Evolutionary conservation across 2,113 vertebrate species (phyloP).

Genomic region (Chionis minor): DNA sequence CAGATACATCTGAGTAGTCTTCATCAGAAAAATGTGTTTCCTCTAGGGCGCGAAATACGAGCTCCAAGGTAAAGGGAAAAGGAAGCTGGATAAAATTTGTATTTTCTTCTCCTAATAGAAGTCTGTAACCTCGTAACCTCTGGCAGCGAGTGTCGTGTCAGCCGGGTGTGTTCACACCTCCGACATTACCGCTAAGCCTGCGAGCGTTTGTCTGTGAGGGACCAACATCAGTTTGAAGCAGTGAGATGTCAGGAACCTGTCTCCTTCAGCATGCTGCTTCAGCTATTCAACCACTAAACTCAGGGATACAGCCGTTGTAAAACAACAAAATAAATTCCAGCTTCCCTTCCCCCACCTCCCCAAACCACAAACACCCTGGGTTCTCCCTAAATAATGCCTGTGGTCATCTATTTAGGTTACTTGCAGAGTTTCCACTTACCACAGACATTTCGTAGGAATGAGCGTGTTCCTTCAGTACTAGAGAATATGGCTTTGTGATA

Average conservation of each 20-base stretch:
- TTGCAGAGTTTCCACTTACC: constrained; percentile 30
- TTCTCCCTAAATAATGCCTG: constrained; percentile 32
- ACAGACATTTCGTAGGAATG: not conserved
- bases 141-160: not conserved
- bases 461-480: not conserved
- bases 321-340: constrained; percentile 5
- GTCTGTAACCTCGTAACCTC: not conserved
- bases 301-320: not conserved
- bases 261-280: not conserved
- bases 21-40: not conserved
- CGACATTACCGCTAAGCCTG: not conserved
- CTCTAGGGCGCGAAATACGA: not conserved
- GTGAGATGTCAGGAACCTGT: not conserved
- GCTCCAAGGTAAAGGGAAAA: not conserved
- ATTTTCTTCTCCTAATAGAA: not conserved
- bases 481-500: not conserved
- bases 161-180: not conserved
- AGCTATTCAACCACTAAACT: not conserved
- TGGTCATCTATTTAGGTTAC: constrained; percentile 17
- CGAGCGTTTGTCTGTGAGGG: not conserved
- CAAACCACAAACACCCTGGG: not conserved
- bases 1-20: not conserved
- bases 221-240: not conserved
- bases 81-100: not conserved
- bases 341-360: not conserved